Evolutionary conservation across 2,888 invertebrate genomes (phyloP), one percentile per base, ranked within the genome.

Genomic region (Mythimna lalbum): DNA sequence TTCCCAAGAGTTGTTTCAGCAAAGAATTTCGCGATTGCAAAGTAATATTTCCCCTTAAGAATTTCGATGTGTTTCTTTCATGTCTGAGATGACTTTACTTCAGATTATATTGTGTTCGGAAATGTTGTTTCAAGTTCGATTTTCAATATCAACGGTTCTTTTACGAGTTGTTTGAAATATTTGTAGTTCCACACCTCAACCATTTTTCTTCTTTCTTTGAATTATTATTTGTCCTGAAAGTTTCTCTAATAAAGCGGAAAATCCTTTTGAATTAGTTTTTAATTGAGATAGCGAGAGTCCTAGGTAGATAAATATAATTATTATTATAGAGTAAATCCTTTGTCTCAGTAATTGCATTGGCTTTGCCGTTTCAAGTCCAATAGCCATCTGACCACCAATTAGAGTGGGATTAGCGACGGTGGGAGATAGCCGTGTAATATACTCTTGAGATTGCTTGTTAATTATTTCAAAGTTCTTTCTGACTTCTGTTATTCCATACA

Each of bases 31-130:
- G 90, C 95, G 95, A 95, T 95, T 95, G 95, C 93, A 95, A 95
- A 96, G 95, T 95, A 95, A 95, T 96, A 95, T 96, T 95, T 95
- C 92, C 93, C 93, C 94, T 93, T 92, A 95, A 95, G 95, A 95
- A 95, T 94, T 94, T 93, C 92, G 91, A 95, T 94, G 94, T 95
- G 93, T 94, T 95, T 93, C 94, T 95, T 96, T 95, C 90, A 94
- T 94, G 92, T 94, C 90, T 86, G 83, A 93, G 95, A 95, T 94
- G 93, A 95, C 93, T 96, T 94, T 95, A 93, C 93, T 92, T 91
- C 77, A 88, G 92, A 94, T 94, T 93, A 93, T 91, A 94, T 94
- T 94, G 93, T 91, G 90, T 90, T 87, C 88, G 86, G 87, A 90
- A 93, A 93, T 90, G 90, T 90, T 90, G 89, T 91, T 90, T 85